Percentiles rank a stretch among this genome's conserved stretches.
These are phyloP conservation scores for Cyanistes caeruleus DNA, from an alignment of 2,113 vertebrate genomes.

Conservation along the genomic window DNA sequence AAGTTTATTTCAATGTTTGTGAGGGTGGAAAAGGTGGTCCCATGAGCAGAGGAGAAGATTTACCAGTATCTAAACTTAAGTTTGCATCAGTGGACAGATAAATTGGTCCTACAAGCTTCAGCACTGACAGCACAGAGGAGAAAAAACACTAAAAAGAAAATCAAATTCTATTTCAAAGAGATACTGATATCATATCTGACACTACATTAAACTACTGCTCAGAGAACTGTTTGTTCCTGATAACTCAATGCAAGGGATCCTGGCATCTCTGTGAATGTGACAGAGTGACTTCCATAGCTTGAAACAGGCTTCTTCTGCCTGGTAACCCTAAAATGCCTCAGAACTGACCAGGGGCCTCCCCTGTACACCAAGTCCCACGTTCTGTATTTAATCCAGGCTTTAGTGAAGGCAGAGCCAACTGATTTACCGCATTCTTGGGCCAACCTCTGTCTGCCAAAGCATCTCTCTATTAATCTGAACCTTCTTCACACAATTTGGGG, in stretches of 20 bases:
- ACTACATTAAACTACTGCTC: background rate
- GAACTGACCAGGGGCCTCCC: background rate
- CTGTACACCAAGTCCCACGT: rapidly evolving
- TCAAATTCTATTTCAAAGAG: background rate
- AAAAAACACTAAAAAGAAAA: background rate
- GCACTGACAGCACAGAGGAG: background rate
- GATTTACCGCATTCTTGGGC: background rate
- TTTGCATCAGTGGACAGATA: background rate
- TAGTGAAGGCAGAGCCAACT: background rate
- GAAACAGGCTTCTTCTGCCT: background rate
- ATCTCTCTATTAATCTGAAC: background rate
- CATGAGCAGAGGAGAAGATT: background rate
- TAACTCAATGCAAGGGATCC: background rate
- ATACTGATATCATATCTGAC: background rate
- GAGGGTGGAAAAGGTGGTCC: background rate
- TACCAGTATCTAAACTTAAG: background rate
- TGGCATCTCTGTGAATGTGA: background rate
- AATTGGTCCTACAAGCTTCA: background rate
- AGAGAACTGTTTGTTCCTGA: background rate
- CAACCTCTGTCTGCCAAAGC: background rate
- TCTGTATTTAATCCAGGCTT: background rate
- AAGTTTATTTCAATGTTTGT: background rate
- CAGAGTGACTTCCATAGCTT: background rate
- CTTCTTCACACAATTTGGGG: background rate
- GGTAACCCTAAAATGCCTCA: background rate